Evolutionary conservation across 2,888 invertebrate species (phyloP), one percentile per base, ranked within the genome.

Genomic region (Rhopalosiphum nymphaeae): DNA sequence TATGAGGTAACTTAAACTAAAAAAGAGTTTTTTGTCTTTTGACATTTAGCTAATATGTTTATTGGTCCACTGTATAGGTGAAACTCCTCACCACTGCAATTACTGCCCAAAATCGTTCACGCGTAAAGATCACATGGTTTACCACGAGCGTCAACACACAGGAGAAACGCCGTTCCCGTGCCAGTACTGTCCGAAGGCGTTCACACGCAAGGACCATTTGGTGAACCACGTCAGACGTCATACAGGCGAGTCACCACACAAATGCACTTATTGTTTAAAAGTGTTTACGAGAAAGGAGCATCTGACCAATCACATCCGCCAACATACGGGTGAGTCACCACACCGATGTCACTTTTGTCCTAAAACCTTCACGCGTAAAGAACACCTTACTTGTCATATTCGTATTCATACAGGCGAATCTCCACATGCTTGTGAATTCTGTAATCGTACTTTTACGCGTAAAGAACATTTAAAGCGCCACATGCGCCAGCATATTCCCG

Each of bases 101-200:
- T 98, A 97, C 96, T 98, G 98, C 96, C 97, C 98, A 95, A 98
- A 98, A 96, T 98, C 98, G 95, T 98, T 98, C 96, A 98, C 98
- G 95, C 97, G 98, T 95, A 97, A 98, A 96, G 98, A 98, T 96
- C 98, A 98, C 96, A 97, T 98, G 95, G 97, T 98, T 95, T 98
- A 98, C 96, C 98, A 98, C 96, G 98, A 98, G 95, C 96, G 98
- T 95, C 97, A 97, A 95, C 97, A 98, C 95, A 98, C 97, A 91
- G 98, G 97, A 88, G 97, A 97, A 95, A 97, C 97, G 85, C 97
- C 97, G 88, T 97, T 97, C 96, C 97, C 98, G 96, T 98, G 98
- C 96, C 98, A 97, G 95, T 98, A 97, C 93, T 95, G 95, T 95
- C 95, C 95, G 91, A 98, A 98, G 96, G 98, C 98, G 96, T 98